Percentiles rank a stretch among this genome's conserved stretches.
Evolutionary conservation across 1,140 invertebrate genomes (phyloP).

Genomic region (Schlechtendalia chinensis): DNA sequence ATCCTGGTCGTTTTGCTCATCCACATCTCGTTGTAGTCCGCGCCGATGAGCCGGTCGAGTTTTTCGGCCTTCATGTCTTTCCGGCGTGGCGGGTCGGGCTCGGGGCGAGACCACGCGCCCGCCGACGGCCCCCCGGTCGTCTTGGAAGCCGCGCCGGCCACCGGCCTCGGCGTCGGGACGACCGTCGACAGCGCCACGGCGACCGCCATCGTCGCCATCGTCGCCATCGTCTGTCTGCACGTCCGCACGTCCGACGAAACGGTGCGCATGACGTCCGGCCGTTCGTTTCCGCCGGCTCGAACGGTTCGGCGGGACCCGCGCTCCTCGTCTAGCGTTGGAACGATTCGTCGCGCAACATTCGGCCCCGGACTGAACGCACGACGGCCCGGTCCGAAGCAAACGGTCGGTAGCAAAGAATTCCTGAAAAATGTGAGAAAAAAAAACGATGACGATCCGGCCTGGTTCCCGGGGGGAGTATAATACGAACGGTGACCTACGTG

Average conservation of each 20-base stretch:
- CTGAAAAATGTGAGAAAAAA: too few relatives aligned
- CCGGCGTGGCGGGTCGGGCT: conserved; percentile 53
- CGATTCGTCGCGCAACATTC: too few relatives aligned
- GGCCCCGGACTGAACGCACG: too few relatives aligned
- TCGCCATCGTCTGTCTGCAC: not conserved
- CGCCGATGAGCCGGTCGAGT: conserved; percentile 53
- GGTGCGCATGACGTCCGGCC: too few relatives aligned
- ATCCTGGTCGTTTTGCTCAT: conserved; percentile 52
- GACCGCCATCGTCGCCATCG: not conserved
- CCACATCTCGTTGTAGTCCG: conserved; percentile 54
- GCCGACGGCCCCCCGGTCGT: conserved; percentile 51
- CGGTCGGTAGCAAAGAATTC: too few relatives aligned
- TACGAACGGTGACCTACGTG: too few relatives aligned
- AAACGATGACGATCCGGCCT: too few relatives aligned
- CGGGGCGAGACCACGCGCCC: conserved; percentile 53
- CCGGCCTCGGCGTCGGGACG: conserved; percentile 46
- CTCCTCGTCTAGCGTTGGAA: too few relatives aligned
- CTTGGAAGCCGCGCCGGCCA: conserved; percentile 6
- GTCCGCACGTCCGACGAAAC: not conserved
- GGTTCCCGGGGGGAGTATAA: too few relatives aligned
- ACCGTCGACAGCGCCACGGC: not conserved
- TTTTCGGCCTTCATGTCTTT: conserved; percentile 53
- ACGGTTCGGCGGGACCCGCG: too few relatives aligned
- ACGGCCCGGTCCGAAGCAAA: too few relatives aligned
- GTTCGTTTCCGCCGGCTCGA: too few relatives aligned